Evolutionary conservation across 2,113 vertebrate species (phyloP), one percentile per base, ranked within the genome.

Genomic region (Lucifuga dentata): DNA sequence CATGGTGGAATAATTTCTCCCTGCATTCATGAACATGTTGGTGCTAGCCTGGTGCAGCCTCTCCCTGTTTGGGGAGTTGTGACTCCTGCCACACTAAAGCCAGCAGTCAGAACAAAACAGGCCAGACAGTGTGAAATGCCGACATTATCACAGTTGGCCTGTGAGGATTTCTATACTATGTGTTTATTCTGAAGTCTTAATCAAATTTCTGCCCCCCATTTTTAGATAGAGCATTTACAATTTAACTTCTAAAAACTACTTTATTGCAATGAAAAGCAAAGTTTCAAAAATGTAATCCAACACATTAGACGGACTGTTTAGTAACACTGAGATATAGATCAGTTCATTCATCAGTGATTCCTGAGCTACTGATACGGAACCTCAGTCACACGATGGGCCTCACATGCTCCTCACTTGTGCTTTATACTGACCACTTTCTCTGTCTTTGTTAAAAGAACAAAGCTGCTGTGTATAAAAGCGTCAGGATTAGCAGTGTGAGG

Each of bases 361-460:
- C 77, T 77, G 63, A 69, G 36, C 41, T 17, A 43, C 46, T 59
- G 72, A 74, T 76, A 73, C 62, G 73, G 38, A 78, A 55, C 55
- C 63, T 11, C 20, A 1, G 57, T 83, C 79, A 85, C 72, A 81
- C 88, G 86, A 81, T 65, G 50, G 6, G 29, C 24, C 69, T 82
- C 86, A 86, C 73, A 72, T 83, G 86, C 62, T 60, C 68, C 56
- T 68, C 52, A 44, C 69, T 80, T 74, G 58, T 71, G 50, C 65
- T 72, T 73, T 72, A 79, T 80, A 76, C 57, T 70, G 74, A 77
- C 65, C 29, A 48, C 71, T 81, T 68, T 68, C 75, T 84, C 74
- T 86, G 76, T 84, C 44, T 73, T 61, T 75, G 68, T 79, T 56
- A 20, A 69, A 56, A 78, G 56, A 67, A 87, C 78, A 83, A 85